A percentile compares a stretch with the other conserved stretches of the same genome.
phyloP scores from a whole-genome alignment of 2,113 vertebrate genomes.

The Heptranchias perlo region DNA sequence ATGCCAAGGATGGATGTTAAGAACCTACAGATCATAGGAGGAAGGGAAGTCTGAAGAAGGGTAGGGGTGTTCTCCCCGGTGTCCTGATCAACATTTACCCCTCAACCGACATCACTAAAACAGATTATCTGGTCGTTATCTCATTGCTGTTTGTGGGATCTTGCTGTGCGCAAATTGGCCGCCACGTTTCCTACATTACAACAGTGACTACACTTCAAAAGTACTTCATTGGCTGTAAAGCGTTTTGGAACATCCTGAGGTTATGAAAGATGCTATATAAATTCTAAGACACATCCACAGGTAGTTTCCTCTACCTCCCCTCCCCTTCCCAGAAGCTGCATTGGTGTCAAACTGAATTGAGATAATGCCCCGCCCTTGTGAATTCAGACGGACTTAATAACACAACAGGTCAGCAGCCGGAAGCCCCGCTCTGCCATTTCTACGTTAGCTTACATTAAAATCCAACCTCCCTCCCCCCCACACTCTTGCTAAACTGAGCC shows the following conservation, averaged over 20 bases:
- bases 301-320: neutral
- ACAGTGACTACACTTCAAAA: neutral
- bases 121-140: neutral
- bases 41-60: neutral
- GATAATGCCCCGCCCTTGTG: neutral
- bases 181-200: neutral
- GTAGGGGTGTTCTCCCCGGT: neutral
- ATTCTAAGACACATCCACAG: neutral
- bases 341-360: neutral
- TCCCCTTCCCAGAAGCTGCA: neutral
- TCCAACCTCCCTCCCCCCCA: neutral
- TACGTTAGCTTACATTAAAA: neutral
- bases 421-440: neutral
- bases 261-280: neutral
- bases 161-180: neutral
- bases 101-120: neutral
- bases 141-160: neutral
- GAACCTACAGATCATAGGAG: neutral
- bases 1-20: too few relatives aligned
- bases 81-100: neutral
- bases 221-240: neutral
- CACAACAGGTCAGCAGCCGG: neutral
- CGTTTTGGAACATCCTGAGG: neutral
- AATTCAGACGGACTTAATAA: neutral
- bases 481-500: neutral